Base-by-base conservation (phyloP, 1,140 invertebrate species). In the Hylaeus anthracinus region DNA sequence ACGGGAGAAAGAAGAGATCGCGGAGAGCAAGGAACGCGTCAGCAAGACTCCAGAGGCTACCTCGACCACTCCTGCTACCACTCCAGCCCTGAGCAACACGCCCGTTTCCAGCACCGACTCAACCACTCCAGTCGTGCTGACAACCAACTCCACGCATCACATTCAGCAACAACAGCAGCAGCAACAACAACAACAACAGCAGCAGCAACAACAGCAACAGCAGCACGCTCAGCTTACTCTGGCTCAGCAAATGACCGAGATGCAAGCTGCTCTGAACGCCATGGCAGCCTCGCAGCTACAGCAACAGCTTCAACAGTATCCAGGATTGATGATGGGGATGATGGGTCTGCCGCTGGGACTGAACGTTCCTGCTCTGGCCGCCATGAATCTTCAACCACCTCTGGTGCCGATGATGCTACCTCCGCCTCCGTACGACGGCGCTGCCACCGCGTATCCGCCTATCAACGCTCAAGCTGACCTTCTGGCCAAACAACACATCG, bases 401-500 rank as follows among this genome's bases (percentile, higher is more conserved):
- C 91, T 98, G 63, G 97, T 98, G 79, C 97, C 98, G 2, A 96
- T 98, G 94, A 98, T 98, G 97, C 95, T 98, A 95, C 96, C 97
- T 41, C 97, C 97, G 26, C 96, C 96, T 55, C 95, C 96, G 12
- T 97, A 95, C 91, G 80, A 96, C 95, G 94, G 94, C 92, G 83
- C 94, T 91, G 83, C 91, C 83, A 65, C 92, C 92, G 85, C 94
- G 94, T 90, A 95, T 95, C 83, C 93, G 85, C 78, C 94, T 1
- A 90, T 93, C 12, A 90, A 92, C 74, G 77, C 94, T 26, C 94
- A 95, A 90, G 93, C 94, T 84, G 93, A 95, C 67, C 90, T 95
- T 61, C 81, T 96, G 45, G 94, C 96, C 14, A 96, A 97, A 92
- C 96, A 97, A 91, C 96, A 96, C 91, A 94, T 95, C 84, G 95